phyloP scores from a whole-genome alignment of 2,113 vertebrate species.

The Barnardius zonarius region DNA sequence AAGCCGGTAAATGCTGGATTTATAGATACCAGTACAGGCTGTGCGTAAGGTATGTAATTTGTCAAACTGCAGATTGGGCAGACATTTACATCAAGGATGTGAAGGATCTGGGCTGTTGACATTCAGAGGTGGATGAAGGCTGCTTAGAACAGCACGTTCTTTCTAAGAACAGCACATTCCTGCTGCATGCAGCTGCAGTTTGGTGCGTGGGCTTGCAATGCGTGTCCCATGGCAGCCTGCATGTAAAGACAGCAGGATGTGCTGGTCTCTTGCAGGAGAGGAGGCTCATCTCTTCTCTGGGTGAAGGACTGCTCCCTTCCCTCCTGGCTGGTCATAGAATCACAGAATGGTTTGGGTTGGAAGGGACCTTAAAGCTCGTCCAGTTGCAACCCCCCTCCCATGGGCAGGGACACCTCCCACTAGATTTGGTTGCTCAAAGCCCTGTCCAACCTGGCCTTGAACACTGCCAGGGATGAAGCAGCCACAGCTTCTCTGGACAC shows the following conservation, averaged over 20 bases:
- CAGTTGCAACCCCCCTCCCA: background rate
- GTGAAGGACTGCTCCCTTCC: background rate
- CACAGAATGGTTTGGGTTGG: background rate
- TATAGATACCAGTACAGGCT: background rate
- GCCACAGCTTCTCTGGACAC: background rate
- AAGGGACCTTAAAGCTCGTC: background rate
- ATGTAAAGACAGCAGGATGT: accelerated
- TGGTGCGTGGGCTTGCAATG: background rate
- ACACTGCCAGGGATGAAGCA: background rate
- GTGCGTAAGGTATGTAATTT: background rate
- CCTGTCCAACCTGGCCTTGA: background rate
- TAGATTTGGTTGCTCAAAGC: background rate
- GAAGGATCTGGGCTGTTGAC: background rate
- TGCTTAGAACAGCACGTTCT: background rate
- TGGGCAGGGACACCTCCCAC: background rate
- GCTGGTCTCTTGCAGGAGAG: background rate
- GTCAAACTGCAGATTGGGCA: background rate
- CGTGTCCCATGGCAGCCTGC: background rate
- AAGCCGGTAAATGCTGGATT: background rate
- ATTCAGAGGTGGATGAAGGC: background rate
- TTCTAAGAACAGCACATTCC: background rate
- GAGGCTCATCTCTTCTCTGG: background rate
- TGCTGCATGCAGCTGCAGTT: accelerated
- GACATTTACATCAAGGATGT: background rate
- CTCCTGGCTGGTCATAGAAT: background rate